phyloP scores from a whole-genome alignment of 1,140 invertebrate genomes.

The Drosophila guanche region DNA sequence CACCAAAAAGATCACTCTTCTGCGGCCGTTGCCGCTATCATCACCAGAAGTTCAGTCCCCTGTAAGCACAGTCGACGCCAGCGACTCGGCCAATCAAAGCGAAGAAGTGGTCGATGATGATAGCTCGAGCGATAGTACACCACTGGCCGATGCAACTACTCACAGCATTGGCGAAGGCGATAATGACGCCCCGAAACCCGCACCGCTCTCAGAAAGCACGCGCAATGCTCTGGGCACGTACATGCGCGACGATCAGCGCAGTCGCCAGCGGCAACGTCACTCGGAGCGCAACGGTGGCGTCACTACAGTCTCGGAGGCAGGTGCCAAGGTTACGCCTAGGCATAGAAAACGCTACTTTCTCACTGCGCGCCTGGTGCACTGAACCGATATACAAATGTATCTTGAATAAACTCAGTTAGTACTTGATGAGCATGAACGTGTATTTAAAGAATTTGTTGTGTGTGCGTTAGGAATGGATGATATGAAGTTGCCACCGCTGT shows the following conservation, averaged over 20 bases:
- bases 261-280: conserved; percentile 57
- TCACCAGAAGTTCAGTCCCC: neutral
- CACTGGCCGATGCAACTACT: conserved; percentile 10
- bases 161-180: conserved; percentile 11
- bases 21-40: conserved; percentile 43
- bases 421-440: conserved; percentile 47
- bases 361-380: conserved; percentile 53
- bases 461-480: conserved; percentile 29
- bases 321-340: conserved; percentile 31
- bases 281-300: conserved; percentile 3
- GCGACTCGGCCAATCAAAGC: conserved; percentile 20
- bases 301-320: neutral
- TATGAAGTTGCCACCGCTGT: conserved; percentile 46
- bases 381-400: neutral
- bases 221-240: conserved; percentile 62
- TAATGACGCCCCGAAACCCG: conserved; percentile 1
- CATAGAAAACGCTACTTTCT: conserved; percentile 11
- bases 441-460: conserved; percentile 47
- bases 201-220: conserved; percentile 54
- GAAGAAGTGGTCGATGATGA: conserved; percentile 3
- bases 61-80: neutral
- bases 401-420: conserved; percentile 51
- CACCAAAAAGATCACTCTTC: conserved; percentile 41
- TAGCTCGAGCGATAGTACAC: conserved; percentile 1
- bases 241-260: conserved; percentile 65